Evolutionary conservation across 2,888 invertebrate genomes (phyloP), one percentile per base, ranked within the genome.

Genomic region (Microctonus brassicae): DNA sequence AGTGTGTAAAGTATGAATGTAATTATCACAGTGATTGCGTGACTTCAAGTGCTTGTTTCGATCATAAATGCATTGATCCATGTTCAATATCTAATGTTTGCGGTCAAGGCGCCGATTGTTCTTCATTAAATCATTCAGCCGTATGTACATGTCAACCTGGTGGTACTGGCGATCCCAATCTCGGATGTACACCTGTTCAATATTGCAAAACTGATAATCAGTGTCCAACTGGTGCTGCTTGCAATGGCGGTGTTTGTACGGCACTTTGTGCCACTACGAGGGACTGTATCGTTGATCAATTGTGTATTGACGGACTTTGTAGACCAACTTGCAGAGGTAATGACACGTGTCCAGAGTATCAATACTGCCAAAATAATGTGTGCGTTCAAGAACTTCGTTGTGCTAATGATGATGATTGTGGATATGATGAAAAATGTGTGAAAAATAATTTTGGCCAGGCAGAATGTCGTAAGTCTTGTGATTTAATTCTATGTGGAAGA

Each of bases 241-340:
- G 97, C 82, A 91, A 93, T 73, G 94, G 94, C 76, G 95, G 95
- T 72, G 90, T 96, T 74, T 96, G 96, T 82, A 91, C 91, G 90
- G 93, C 95, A 13, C 86, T 94, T 20, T 97, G 97, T 82, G 91
- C 92, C 78, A 94, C 93, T 78, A 91, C 94, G 22, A 91, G 96
- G 75, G 96, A 97, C 79, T 97, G 97, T 83, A 93, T 96, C 68
- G 91, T 91, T 17, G 94, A 95, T 81, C 96, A 97, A 88, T 89
- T 95, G 13, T 97, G 97, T 82, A 93, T 97, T 72, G 93, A 95
- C 86, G 93, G 92, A 11, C 91, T 94, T n/a, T 97, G 97, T 83
- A 93, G 95, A 82, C 92, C 95, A 24, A 94, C 95, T 2, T 72
- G 72, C 17, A 91, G 92, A 80, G 89, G 91, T 10, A 96, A 96